Evolutionary conservation across 2,888 invertebrate species (phyloP).

Genomic region (Sinotaia quadrata): DNA sequence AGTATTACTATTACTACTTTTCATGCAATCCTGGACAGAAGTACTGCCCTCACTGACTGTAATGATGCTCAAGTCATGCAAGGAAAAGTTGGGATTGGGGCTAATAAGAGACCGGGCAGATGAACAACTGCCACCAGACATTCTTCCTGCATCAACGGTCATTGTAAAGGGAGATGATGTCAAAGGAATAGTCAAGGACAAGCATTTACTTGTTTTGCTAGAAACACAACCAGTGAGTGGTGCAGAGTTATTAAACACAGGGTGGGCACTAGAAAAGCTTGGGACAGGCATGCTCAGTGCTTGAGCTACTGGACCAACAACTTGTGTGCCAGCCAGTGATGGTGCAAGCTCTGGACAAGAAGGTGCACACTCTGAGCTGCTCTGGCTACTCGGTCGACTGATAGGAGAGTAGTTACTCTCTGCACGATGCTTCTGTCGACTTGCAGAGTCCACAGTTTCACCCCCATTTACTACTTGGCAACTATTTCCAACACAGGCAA

Average conservation of each 20-base stretch:
- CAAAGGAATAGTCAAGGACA: neutral
- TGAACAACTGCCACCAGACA: conserved; percentile 21
- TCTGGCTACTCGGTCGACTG: conserved; percentile 72
- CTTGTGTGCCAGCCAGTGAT: neutral
- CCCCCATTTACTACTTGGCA: neutral
- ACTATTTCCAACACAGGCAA: neutral
- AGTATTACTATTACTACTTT: too few relatives aligned
- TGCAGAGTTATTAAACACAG: neutral
- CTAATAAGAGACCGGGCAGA: too few relatives aligned
- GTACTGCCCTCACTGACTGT: too few relatives aligned
- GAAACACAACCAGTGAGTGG: neutral
- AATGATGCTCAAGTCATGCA: too few relatives aligned
- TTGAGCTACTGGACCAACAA: neutral
- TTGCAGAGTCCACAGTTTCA: neutral
- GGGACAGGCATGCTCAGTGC: neutral
- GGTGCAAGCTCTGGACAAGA: conserved; percentile 21
- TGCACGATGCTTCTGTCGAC: conserved; percentile 9
- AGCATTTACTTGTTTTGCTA: neutral
- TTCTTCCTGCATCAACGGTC: conserved; percentile 6
- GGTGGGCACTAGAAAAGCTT: neutral
- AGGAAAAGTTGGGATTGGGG: too few relatives aligned
- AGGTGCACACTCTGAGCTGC: conserved; percentile 49
- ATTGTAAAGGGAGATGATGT: neutral
- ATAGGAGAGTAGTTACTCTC: conserved; percentile 72
- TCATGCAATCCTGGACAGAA: too few relatives aligned